Base-by-base conservation (phyloP, 2,888 invertebrate genomes). In the Drosophila diplacantha region DNA sequence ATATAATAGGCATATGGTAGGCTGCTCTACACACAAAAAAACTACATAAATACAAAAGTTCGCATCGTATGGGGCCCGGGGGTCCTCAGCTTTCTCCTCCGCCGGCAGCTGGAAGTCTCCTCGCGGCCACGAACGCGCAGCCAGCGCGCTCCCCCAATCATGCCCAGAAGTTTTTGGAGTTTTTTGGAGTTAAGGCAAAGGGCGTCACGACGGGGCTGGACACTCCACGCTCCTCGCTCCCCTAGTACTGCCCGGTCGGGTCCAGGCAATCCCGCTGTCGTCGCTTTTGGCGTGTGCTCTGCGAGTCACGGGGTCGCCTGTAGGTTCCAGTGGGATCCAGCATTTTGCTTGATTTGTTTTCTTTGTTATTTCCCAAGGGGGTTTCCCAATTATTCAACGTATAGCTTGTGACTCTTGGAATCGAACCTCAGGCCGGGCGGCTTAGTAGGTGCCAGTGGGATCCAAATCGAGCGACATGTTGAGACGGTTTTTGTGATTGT, bases 41-140 rank as follows among this genome's bases (percentile, higher is more conserved):
- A 75, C 72, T 64, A 65, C 64, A 65, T 76, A 76, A 75, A 72
- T 68, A 72, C 75, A 73, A 67, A 73, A 53, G 62, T 51, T 60
- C 47, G 52, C 60, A 57, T 56, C 39, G 55, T 35, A 52, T 46
- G 35, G 44, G 39, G 16, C 29, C 32, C 11, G 49, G 20, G 26
- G 14, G n/a, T 35, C 41, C 44, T 38, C 29, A 29, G 70, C 85
- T 88, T 88, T 87, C 88, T 87, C 78, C 88, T 76, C 52, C 87
- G 85, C 43, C 88, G 83, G 57, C 88, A 88, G 75, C 88, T 88
- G 72, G 88, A 88, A 72, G 88, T 88, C 84, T 88, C 88, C 85
- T 88, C 88, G 64, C 88, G 87, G 74, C 88, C 88, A 56, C 87
- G 85, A 66, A 88, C 83, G 80, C 86, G 81, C 78, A 84, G 69